Conservation (phyloP, 2,797 vertebrate species). For the Gymnodraco acuticeps region DNA sequence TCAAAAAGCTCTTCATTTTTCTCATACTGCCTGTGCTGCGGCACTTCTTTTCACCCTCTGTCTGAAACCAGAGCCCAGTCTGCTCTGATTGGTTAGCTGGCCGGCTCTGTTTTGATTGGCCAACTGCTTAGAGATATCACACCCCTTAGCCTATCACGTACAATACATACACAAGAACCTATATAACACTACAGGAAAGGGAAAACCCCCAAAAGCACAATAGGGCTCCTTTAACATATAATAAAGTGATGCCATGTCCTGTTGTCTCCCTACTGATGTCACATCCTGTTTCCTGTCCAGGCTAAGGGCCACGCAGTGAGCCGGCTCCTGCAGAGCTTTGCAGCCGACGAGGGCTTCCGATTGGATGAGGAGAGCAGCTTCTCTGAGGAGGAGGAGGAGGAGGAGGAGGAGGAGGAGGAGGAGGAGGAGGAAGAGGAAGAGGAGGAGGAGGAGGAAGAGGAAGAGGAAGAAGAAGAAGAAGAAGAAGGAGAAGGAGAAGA, state of each 20-base stretch:
- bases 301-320: constrained; percentile 92
- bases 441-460: constrained; percentile 24
- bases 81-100: no score
- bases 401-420: constrained; percentile 32
- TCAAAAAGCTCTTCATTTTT: no score
- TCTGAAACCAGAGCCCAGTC: no score
- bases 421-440: constrained; percentile 69
- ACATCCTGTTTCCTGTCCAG: constrained; percentile 71
- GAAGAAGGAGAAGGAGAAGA: constrained; percentile 70
- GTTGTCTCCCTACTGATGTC: constrained; percentile 50
- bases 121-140: no score
- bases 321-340: constrained; percentile 93
- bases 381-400: constrained; percentile 83
- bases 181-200: no score
- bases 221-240: neutral
- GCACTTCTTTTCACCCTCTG: no score
- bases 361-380: constrained; percentile 94
- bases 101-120: no score
- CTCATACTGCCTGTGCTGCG: no score
- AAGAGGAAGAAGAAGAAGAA: constrained; percentile 88
- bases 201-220: no score
- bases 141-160: no score
- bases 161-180: no score
- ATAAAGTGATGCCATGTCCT: constrained; percentile 33
- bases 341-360: constrained; percentile 90